Evolutionary conservation across 1,140 invertebrate genomes (phyloP).

Genomic region (Eciton burchellii): DNA sequence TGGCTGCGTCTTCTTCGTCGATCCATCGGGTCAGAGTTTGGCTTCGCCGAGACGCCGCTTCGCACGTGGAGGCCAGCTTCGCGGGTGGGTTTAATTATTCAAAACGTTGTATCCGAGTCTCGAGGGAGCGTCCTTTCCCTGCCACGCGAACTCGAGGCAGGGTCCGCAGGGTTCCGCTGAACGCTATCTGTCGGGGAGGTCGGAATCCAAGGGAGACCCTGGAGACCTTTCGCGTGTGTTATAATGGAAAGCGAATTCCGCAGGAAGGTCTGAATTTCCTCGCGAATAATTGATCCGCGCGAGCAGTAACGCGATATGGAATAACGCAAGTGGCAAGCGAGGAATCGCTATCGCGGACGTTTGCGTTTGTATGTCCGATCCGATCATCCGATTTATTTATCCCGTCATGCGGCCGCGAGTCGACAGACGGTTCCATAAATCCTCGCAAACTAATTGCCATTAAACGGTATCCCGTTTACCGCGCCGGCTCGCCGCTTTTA

Average conservation of each 20-base stretch:
- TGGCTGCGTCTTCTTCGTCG: too few species aligned
- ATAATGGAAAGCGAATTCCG: slow-evolving; percentile 23
- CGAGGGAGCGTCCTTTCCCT: not conserved
- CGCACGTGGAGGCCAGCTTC: not conserved
- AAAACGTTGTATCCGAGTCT: slow-evolving; percentile 13
- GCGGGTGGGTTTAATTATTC: slow-evolving; percentile 40
- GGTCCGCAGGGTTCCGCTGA: slow-evolving; percentile 31
- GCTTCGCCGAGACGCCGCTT: too few species aligned
- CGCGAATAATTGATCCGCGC: too few species aligned
- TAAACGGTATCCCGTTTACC: not conserved
- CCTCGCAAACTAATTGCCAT: slow-evolving; percentile 1
- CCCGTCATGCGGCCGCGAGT: too few species aligned
- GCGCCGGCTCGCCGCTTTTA: not conserved
- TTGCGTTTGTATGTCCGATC: too few species aligned
- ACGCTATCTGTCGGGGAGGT: slow-evolving; percentile 8
- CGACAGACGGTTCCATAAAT: not conserved
- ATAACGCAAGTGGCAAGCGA: too few species aligned
- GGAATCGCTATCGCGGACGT: too few species aligned
- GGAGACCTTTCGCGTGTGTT: not conserved
- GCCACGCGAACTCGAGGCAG: slow-evolving; percentile 14
- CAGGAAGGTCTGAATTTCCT: slow-evolving; percentile 2
- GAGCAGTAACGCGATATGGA: too few species aligned
- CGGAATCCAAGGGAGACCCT: not conserved
- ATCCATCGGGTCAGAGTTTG: too few species aligned
- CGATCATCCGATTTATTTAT: too few species aligned